Evolutionary conservation across 2,888 invertebrate species (phyloP), one percentile per base, ranked within the genome.

Genomic region (Plebejus melissa): DNA sequence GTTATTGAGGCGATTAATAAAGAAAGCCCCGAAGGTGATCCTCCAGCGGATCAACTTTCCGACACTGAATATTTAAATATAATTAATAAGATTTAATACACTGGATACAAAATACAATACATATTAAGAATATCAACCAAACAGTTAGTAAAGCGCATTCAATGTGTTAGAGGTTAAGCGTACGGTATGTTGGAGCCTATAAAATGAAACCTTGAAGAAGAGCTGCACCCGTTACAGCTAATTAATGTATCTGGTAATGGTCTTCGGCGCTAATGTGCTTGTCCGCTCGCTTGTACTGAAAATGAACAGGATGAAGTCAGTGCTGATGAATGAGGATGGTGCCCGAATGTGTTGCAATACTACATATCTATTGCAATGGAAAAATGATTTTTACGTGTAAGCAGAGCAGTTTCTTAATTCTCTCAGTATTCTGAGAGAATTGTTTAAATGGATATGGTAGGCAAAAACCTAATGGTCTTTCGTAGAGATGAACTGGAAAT

Each of bases 261-360:
- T 88, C 89, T 85, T 88, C 88, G 84, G 83, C 88, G 85, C 87
- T 93, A 93, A 86, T 93, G 88, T 82, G 93, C 93, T 87, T 93
- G 93, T 85, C 93, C 93, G 84, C 91, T 91, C 82, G 93, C 93
- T 90, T 91, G 88, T 87, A 93, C 93, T 93, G 93, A 91, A 75
- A 93, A 93, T 89, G 90, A 93, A 92, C 81, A 87, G 86, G 86
- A 81, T 80, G 81, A 82, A 80, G 84, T 87, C 84, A 87, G 83
- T 85, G 83, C 81, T 54, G 13, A 72, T 72, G 72, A 50, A 54
- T 32, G 28, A 50, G 9, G 54, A 54, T 7, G 72, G 72, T 50
- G 72, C 50, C 32, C 72, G 50, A 32, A 72, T 54, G 50, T 50
- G 3, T 71, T 50, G 72, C 50, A 28, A 50, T 71, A 46, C 50